Base-by-base conservation (phyloP, 1,140 invertebrate genomes). In the Galleria mellonella region DNA sequence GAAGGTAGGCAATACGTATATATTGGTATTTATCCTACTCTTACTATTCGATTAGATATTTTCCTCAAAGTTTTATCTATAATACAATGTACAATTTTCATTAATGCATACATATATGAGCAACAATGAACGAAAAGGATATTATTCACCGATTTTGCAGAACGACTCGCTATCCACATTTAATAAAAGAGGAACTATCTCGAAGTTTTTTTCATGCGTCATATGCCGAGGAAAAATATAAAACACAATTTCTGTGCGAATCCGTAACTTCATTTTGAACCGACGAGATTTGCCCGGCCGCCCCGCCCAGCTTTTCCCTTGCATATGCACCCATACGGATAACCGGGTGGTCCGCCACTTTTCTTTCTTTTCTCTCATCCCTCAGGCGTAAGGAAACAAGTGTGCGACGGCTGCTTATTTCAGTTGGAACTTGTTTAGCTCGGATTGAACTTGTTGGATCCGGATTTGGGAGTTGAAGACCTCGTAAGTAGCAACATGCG, bases 241-340 rank as follows among this genome's bases (percentile, higher is more conserved):
- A 75, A 73, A 77, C 47, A 70, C 67, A 68, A 74, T 71, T 67
- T 65, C 62, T 62, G 61, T 55, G 53, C 44, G 60, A 51, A 68
- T 71, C 57, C 55, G 72, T 77, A 74, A 78, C 71, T 74, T 62
- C 59, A 60, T 78, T 81, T 71, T 66, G 62, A 72, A 75, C 55
- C 61, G 65, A 62, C 62, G 67, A 71, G 61, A 71, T 74, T 71
- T 69, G 51, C 63, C 36, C 49, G 57, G 32, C 39, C 45, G 36
- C 40, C 49, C 45, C 58, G 27, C 39, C 50, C 14, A 23, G 17
- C 6, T 23, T 6, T 23, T 23, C 46, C 47, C 58, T 55, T 72
- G 67, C 70, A 74, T 75, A 67, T 75, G 65, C 72, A 73, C 35
- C 62, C 54, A 43, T 51, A 48, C 47, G 53, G 55, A 51, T 33